Base-by-base conservation (phyloP, 2,113 vertebrate species). In the Hippocampus comes region DNA sequence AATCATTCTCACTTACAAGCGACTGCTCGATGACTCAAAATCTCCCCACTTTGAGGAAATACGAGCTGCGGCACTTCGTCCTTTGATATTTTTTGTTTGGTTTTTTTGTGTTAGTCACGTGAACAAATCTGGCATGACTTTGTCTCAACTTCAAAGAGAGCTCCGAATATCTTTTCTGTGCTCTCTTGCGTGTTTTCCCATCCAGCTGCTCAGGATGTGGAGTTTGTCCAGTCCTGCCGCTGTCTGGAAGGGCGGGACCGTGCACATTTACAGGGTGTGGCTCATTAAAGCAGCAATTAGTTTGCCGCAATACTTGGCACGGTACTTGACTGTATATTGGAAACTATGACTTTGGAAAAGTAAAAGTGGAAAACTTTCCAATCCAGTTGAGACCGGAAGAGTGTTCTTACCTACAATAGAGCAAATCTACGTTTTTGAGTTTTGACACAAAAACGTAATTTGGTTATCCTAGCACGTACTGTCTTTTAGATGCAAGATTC, bases 201-300 rank as follows among this genome's bases (percentile, higher is more conserved):
- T 77, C 72, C 85, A 87, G 83, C 82, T 81, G 81, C 53, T 75
- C 83, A 83, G 86, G 85, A 89, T 86, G 78, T 81, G 80, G 74
- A 81, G 21, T 67, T 65, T 78, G 72, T 80, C 81, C 74, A 78
- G n/a, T 73, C 61, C 60, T 76, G 69, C 78, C 71, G 81, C 83
- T 84, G 83, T 90, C 82, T 77, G 70, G 63, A 46, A 78, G 73
- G 71, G 71, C 74, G 78, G 68, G 75, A 82, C 71, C 55, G 69
- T 78, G 70, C 72, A 76, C 55, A 75, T 76, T 73, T 83, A 65
- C 61, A 75, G 76, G 72, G 67, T 78, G 67, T 81, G 79, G 84
- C 73, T 86, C 85, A 78, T 66, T 25, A 66, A 66, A 17, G 10
- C 38, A 38, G 57, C 25, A 69, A 69, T 42, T 61, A 60, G 59